phyloP scores from a whole-genome alignment of 2,113 vertebrate genomes.

The Fregata magnificens region DNA sequence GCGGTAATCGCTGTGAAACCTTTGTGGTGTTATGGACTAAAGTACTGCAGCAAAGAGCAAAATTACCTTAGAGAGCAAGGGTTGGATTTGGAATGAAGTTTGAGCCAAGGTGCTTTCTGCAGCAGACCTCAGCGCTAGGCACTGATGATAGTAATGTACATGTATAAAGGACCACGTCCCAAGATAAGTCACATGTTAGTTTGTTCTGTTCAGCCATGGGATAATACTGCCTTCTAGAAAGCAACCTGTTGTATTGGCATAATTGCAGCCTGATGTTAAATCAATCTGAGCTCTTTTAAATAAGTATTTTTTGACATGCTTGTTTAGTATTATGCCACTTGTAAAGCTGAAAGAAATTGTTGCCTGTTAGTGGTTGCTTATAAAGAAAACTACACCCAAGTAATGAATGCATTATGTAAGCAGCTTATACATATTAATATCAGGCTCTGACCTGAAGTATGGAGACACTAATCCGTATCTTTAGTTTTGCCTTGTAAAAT shows the following conservation, averaged over 20 bases:
- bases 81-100: background rate
- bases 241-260: background rate
- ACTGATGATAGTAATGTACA: background rate
- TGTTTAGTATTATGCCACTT: background rate
- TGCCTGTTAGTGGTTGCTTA: constrained; percentile 16
- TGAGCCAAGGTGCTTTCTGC: background rate
- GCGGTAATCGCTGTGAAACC: background rate
- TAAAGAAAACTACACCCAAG: background rate
- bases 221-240: background rate
- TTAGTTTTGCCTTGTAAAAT: background rate
- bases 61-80: background rate
- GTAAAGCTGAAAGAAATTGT: constrained; percentile 1
- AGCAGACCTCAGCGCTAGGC: background rate
- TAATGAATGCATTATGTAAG: constrained; percentile 5
- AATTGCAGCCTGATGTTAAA: background rate
- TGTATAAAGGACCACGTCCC: background rate
- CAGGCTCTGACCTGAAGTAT: background rate
- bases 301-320: background rate
- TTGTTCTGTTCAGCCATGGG: background rate
- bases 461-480: background rate
- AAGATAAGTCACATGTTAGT: background rate
- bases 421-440: background rate
- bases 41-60: background rate
- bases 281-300: background rate
- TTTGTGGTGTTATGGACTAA: background rate